Percentiles rank a stretch among this genome's conserved stretches.
Evolutionary conservation across 2,888 invertebrate genomes (phyloP).

Genomic region (Incurvaria masculella): DNA sequence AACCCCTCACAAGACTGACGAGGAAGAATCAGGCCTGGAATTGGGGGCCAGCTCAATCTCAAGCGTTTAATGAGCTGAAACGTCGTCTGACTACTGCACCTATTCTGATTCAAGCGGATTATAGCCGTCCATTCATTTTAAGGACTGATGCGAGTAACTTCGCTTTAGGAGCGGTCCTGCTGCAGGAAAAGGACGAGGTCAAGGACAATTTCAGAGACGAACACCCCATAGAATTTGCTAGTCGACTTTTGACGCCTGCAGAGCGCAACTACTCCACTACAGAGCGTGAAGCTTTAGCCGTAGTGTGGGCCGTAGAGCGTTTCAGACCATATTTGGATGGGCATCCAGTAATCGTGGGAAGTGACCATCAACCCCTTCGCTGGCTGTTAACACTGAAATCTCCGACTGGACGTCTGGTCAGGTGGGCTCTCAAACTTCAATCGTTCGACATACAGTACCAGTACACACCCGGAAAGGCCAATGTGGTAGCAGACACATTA

Average conservation of each 20-base stretch:
- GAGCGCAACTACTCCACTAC: slow-evolving; percentile 32
- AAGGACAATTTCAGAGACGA: too few species aligned
- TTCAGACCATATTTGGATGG: slow-evolving; percentile 23
- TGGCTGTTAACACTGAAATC: slow-evolving; percentile 34
- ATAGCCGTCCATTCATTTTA: slow-evolving; percentile 19
- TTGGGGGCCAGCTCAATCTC: slow-evolving; percentile 17
- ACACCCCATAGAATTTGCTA: slow-evolving; percentile 19
- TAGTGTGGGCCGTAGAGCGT: slow-evolving; percentile 7
- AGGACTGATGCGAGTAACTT: slow-evolving; percentile 23
- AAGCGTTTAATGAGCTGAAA: slow-evolving; percentile 15
- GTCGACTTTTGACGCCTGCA: slow-evolving; percentile 16
- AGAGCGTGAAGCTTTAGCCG: slow-evolving; percentile 29
- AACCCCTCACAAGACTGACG: slow-evolving; percentile 21
- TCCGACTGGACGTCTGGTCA: slow-evolving; percentile 29
- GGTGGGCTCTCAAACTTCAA: slow-evolving; percentile 33
- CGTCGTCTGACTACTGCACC: slow-evolving; percentile 13
- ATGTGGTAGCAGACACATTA: slow-evolving; percentile 29
- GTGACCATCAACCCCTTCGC: slow-evolving; percentile 36
- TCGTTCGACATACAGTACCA: slow-evolving; percentile 24
- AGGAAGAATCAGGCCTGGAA: slow-evolving; percentile 20
- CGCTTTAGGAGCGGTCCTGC: slow-evolving; percentile 20
- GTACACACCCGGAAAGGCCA: slow-evolving; percentile 25
- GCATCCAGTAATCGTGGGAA: slow-evolving; percentile 26
- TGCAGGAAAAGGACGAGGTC: slow-evolving; percentile 17
- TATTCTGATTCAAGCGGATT: slow-evolving; percentile 14